Evolutionary conservation across 2,888 invertebrate genomes (phyloP), one percentile per base, ranked within the genome.

Genomic region (Drosophila nr. medialis): DNA sequence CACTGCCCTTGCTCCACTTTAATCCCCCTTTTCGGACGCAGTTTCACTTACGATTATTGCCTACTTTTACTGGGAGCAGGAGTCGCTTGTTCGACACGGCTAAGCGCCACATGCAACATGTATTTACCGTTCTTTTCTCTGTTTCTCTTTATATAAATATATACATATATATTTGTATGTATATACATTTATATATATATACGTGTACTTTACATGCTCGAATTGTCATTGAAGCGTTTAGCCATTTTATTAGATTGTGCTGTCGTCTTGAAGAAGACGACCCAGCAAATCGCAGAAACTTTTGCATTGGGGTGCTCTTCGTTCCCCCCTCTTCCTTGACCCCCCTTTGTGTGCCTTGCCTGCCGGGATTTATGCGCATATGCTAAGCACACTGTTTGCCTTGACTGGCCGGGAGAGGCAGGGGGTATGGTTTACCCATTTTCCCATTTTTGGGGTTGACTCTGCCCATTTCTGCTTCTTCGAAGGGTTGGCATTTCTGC

Each of bases 191-290:
- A 2, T 36, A 18, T 11, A 34, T 58, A 38, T 27, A 18, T 29
- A 13, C 42, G n/a, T 62, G 55, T 79, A 50, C 86, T 91, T 91
- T 89, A 87, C 83, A 92, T 90, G 91, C 88, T 91, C 82, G 89
- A 91, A 86, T 91, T 91, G 89, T 85, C 87, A 90, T 83, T 89
- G 90, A 91, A 91, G 89, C 90, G 86, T 91, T 91, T 91, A 91
- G 86, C 81, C 91, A 91, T 91, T 89, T 90, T 90, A 91, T 91
- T 89, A 84, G 90, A 91, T 90, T 90, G 91, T 77, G 86, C 81
- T 77, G 82, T 81, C 77, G 81, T 79, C 80, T 81, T 77, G 77
- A 77, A 80, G 83, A 55, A 40, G 66, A 66, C 88, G 83, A 74
- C 72, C 87, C 87, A 78, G 79, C 15, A 24, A 45, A 45, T 45